A percentile compares a stretch with the other conserved stretches of the same genome.
Conservation (phyloP, 2,888 invertebrate genomes). For the Gymnoscelis rufifasciata region DNA sequence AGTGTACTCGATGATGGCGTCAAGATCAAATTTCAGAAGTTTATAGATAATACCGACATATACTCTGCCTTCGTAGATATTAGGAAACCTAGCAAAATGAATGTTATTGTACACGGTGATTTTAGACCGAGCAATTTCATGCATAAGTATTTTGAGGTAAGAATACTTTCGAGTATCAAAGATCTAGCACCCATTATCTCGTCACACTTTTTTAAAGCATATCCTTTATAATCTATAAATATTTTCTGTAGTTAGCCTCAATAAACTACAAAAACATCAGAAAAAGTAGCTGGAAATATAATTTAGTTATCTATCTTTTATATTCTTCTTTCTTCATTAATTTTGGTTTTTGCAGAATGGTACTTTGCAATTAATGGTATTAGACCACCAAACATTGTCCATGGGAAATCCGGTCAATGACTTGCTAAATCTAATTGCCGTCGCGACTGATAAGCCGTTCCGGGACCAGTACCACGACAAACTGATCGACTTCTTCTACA, state of each 20-base stretch:
- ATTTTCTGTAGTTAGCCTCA: too few relatives aligned
- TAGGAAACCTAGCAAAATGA: conserved; percentile 12
- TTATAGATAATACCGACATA: conserved; percentile 18
- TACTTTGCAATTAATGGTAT: not conserved
- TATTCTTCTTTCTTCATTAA: too few relatives aligned
- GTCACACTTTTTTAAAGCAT: too few relatives aligned
- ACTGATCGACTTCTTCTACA: not conserved
- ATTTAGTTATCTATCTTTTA: too few relatives aligned
- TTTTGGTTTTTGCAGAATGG: not conserved
- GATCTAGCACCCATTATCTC: too few relatives aligned
- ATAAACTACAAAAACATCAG: too few relatives aligned
- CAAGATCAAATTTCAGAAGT: conserved; percentile 32
- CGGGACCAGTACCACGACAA: not conserved
- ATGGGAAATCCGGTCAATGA: not conserved
- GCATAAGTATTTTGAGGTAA: conserved; percentile 14
- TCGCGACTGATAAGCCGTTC: not conserved
- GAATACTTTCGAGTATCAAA: too few relatives aligned
- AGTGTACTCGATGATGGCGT: conserved; percentile 33
- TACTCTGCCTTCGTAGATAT: conserved; percentile 21
- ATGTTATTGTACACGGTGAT: conserved; percentile 36
- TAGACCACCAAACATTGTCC: not conserved
- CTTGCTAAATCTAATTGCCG: not conserved
- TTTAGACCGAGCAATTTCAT: conserved; percentile 44
- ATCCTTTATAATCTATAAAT: too few relatives aligned
- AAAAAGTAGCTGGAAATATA: too few relatives aligned